Conservation (phyloP, 1,140 invertebrate genomes). For the Monomorium pharaonis region DNA sequence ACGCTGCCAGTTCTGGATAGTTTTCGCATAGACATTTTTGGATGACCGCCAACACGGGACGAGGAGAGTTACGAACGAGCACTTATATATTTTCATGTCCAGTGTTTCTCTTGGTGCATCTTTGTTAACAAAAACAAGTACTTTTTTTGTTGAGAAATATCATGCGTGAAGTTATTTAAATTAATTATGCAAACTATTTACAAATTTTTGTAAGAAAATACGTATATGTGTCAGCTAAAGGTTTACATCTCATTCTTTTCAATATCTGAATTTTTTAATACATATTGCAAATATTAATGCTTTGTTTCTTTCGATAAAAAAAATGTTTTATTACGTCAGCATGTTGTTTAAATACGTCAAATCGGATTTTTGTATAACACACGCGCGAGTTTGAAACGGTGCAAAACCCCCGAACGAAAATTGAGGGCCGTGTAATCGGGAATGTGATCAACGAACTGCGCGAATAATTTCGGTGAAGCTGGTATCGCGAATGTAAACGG, state of each 20-base stretch:
- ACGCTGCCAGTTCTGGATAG: conserved; percentile 35
- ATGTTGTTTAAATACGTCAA: neutral
- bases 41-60: conserved; percentile 37
- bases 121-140: conserved; percentile 25
- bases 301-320: neutral
- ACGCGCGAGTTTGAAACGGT: neutral
- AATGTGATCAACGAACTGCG: conserved; percentile 50
- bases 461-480: conserved; percentile 65
- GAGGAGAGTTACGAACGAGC: neutral
- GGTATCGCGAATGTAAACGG: conserved; percentile 75
- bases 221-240: neutral
- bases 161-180: neutral
- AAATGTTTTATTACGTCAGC: neutral
- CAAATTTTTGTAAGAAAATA: neutral
- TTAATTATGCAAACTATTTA: neutral
- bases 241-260: neutral
- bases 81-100: conserved; percentile 18
- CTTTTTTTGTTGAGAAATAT: conserved; percentile 4
- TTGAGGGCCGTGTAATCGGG: conserved; percentile 59
- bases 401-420: conserved; percentile 50
- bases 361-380: neutral
- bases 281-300: neutral
- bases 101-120: neutral
- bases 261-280: neutral
- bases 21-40: conserved; percentile 43